These are phyloP conservation scores for Elymnias hypermnestra DNA, from an alignment of 1,140 invertebrate genomes.

Conservation along the genomic window DNA sequence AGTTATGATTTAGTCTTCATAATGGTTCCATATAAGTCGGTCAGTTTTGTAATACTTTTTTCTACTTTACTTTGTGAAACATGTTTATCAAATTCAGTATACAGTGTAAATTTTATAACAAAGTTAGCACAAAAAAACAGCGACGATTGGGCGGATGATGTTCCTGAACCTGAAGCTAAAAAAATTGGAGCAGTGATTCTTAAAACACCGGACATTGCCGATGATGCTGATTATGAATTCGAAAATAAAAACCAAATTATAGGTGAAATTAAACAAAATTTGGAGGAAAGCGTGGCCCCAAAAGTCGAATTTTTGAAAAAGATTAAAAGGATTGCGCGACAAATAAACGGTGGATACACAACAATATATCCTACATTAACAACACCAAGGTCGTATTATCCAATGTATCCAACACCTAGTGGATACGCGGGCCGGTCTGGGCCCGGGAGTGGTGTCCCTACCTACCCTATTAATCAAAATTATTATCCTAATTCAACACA, in stretches of 20 bases:
- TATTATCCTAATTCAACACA: not conserved
- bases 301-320: not conserved
- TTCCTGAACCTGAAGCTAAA: not conserved
- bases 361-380: conserved; percentile 15
- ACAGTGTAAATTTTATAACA: conserved; percentile 4
- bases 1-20: conserved; percentile 24
- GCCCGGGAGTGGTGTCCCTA: not conserved
- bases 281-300: too few species aligned
- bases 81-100: not conserved
- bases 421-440: not conserved
- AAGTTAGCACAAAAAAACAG: conserved; percentile 1
- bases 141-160: not conserved
- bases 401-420: not conserved
- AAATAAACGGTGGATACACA: conserved; percentile 20
- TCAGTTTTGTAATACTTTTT: conserved; percentile 9
- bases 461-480: not conserved
- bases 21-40: conserved; percentile 21
- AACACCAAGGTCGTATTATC: not conserved
- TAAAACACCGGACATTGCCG: not conserved
- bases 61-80: not conserved
- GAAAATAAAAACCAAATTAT: not conserved
- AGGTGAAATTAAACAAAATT: not conserved
- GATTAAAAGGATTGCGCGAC: conserved; percentile 16
- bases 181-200: not conserved
- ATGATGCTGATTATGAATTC: not conserved